phyloP scores from a whole-genome alignment of 2,113 vertebrate genomes.

The Oncorhynchus gorbuscha region DNA sequence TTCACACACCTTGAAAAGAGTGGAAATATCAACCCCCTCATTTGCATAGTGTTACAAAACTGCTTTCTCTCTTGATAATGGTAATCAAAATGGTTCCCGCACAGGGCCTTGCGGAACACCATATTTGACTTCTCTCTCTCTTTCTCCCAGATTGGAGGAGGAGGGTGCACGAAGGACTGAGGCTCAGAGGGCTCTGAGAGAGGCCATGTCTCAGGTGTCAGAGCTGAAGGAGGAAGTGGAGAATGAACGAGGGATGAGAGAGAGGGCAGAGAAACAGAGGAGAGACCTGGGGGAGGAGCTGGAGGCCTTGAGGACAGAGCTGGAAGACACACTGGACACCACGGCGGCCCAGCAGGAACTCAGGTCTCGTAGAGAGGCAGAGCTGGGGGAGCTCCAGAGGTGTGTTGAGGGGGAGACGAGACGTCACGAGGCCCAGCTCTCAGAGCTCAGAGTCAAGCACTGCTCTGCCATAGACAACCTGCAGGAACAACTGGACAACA shows the following conservation, averaged over 20 bases:
- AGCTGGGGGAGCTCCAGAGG: slow-evolving; percentile 84
- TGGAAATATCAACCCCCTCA: too few relatives aligned
- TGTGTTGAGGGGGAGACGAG: slow-evolving; percentile 83
- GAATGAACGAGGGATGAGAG: slow-evolving; percentile 79
- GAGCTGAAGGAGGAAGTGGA: slow-evolving; percentile 90
- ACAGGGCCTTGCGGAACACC: too few relatives aligned
- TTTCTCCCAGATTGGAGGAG: slow-evolving; percentile 79
- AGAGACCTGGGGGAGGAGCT: slow-evolving; percentile 87
- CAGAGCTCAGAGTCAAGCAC: slow-evolving; percentile 85
- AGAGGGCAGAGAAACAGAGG: slow-evolving; percentile 88
- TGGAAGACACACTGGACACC: slow-evolving; percentile 89
- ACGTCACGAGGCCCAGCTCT: slow-evolving; percentile 77
- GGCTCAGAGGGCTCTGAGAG: slow-evolving; percentile 80
- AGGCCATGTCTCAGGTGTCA: slow-evolving; percentile 82
- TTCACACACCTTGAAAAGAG: not conserved
- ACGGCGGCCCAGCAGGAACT: slow-evolving; percentile 90
- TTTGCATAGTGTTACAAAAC: not conserved
- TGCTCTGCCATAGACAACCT: slow-evolving; percentile 77
- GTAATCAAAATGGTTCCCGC: too few relatives aligned
- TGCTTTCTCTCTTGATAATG: not conserved
- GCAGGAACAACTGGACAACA: slow-evolving; percentile 86
- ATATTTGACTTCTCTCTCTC: not conserved
- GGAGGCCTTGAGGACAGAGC: slow-evolving; percentile 85
- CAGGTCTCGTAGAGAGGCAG: slow-evolving; percentile 85
- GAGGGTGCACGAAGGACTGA: slow-evolving; percentile 77